Evolutionary conservation across 2,888 invertebrate species (phyloP), one percentile per base, ranked within the genome.

Genomic region (Drosophila anomelani): DNA sequence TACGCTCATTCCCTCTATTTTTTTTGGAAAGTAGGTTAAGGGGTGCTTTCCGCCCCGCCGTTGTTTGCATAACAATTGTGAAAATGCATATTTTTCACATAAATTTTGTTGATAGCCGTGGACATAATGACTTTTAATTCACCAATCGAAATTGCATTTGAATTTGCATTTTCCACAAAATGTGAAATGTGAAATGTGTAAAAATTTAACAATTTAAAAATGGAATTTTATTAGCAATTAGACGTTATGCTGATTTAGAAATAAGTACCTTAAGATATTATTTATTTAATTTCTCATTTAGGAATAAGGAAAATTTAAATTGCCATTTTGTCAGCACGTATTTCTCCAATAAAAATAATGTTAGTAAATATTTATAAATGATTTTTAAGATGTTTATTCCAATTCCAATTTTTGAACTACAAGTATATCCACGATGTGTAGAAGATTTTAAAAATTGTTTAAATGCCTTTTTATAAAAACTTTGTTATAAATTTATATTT

Each of bases 21-120:
- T 15, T 15, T 47, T 29, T 32, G 17, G 12, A 46, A 82, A 75
- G 63, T 82, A 70, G 83, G 75, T 80, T 77, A 77, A 82, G 51
- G 29, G 43, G 20, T 26, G 15, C 39, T 34, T 47, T 61, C 10
- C 29, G 8, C 32, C 23, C 15, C 12, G 20, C 26, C 10, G 39
- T 47, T 68, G 70, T 69, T 56, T 69, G 70, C 70, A 69, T 57
- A 69, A 68, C 68, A 39, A 68, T 56, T 57, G 15, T 10, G 26
- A 39, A 47, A 54, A 54, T 67, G 53, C 67, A 67, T 67, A 66
- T 54, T 26, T 67, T 41, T 47, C 23, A 46, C 69, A 39, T 67
- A 47, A 38, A 67, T 67, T 54, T 32, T 38, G 55, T 20, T 54
- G 54, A 34, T 46, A n/a, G 68, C 26, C 34, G 15, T 38, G 34